A percentile compares a stretch with the other conserved stretches of the same genome.
Conservation (phyloP, 2,888 invertebrate species). For the Dynastes maya region DNA sequence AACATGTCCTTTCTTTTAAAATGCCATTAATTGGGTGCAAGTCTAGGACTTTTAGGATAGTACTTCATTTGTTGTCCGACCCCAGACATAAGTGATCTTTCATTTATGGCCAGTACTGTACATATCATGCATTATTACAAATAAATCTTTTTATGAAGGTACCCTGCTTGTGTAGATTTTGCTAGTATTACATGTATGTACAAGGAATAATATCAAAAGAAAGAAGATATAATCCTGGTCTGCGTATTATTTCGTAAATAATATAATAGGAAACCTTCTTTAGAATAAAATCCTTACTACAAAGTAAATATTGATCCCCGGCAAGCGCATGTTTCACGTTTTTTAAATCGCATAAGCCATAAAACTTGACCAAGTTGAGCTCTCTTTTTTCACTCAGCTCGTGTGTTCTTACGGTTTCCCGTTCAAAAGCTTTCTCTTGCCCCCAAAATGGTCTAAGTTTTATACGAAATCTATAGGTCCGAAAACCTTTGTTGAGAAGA, state of each 20-base stretch:
- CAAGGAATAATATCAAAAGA: too few relatives aligned
- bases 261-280: neutral
- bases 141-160: too few relatives aligned
- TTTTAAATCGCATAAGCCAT: slow-evolving; percentile 54
- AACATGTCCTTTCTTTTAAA: too few relatives aligned
- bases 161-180: too few relatives aligned
- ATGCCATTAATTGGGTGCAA: too few relatives aligned
- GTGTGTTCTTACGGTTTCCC: slow-evolving; percentile 27
- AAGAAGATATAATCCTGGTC: neutral
- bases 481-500: slow-evolving; percentile 21
- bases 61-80: too few relatives aligned
- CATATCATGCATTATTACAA: too few relatives aligned
- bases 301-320: slow-evolving; percentile 16
- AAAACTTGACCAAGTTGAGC: slow-evolving; percentile 53
- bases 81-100: too few relatives aligned
- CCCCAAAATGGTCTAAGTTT: slow-evolving; percentile 48
- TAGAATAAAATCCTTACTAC: neutral
- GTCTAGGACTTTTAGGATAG: too few relatives aligned
- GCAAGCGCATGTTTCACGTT: slow-evolving; percentile 32
- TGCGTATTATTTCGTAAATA: slow-evolving; percentile 1
- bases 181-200: too few relatives aligned
- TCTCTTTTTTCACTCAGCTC: slow-evolving; percentile 44
- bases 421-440: slow-evolving; percentile 53
- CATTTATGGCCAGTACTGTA: too few relatives aligned
- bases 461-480: slow-evolving; percentile 49